A percentile compares a stretch with the other conserved stretches of the same genome.
phyloP scores from a whole-genome alignment of 2,888 invertebrate genomes.

The Polyommatus icarus region DNA sequence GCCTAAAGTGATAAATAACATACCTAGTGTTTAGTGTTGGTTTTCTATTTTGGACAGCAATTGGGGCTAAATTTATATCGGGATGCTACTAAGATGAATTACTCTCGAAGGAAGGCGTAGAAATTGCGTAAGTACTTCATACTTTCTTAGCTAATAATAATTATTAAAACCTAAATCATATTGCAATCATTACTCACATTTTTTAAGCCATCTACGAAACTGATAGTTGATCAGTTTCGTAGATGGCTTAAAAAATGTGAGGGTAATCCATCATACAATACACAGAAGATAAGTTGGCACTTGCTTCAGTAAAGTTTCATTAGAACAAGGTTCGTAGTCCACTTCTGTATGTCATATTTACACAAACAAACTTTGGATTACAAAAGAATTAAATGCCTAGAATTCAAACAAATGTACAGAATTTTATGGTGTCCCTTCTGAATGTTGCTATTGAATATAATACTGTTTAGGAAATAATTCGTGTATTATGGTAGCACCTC shows the following conservation, averaged over 20 bases:
- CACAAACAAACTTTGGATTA: neutral
- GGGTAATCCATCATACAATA: neutral
- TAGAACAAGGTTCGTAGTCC: too few species aligned
- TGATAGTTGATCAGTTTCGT: slow-evolving; percentile 4
- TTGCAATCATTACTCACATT: neutral
- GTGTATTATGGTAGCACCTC: too few species aligned
- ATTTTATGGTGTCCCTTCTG: too few species aligned
- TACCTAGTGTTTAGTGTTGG: slow-evolving; percentile 53
- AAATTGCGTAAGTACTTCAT: slow-evolving; percentile 72
- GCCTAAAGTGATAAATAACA: slow-evolving; percentile 58
- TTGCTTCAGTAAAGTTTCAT: neutral
- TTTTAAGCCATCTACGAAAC: too few species aligned
- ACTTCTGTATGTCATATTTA: too few species aligned
- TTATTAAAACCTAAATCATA: neutral
- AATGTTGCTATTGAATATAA: too few species aligned
- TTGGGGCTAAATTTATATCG: slow-evolving; percentile 64
- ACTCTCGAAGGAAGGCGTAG: slow-evolving; percentile 52
- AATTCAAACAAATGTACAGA: too few species aligned
- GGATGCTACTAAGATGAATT: slow-evolving; percentile 63
- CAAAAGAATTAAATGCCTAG: neutral
- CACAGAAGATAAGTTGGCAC: neutral
- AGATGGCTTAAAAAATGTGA: neutral
- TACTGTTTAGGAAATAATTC: too few species aligned
- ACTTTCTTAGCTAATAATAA: slow-evolving; percentile 32
- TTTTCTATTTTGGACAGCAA: slow-evolving; percentile 71